Evolutionary conservation across 2,113 vertebrate species (phyloP).

Genomic region (Nestor notabilis): DNA sequence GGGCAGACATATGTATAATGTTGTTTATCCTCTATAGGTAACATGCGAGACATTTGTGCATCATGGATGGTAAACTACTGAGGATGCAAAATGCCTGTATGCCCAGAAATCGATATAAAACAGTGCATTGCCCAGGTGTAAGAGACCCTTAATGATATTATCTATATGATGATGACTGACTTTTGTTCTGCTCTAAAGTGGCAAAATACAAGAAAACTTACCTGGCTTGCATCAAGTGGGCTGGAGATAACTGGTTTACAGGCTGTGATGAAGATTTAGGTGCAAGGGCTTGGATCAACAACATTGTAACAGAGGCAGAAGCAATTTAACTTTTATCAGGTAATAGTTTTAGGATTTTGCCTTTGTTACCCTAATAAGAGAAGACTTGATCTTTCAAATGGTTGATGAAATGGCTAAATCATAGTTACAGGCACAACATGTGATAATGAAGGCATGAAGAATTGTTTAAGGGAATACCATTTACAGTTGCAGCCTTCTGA

Average conservation of each 20-base stretch:
- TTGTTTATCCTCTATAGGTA: not conserved
- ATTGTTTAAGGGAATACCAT: not conserved
- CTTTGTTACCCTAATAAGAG: not conserved
- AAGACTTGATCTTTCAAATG: not conserved
- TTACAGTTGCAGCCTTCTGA: not conserved
- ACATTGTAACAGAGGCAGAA: not conserved
- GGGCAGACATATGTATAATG: not conserved
- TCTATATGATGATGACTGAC: not conserved
- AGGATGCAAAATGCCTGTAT: not conserved
- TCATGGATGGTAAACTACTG: accelerated
- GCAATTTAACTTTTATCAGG: not conserved
- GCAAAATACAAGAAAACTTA: not conserved
- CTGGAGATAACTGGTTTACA: not conserved
- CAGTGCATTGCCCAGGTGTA: not conserved
- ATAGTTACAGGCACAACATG: not conserved
- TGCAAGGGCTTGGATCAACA: not conserved
- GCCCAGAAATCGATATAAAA: not conserved
- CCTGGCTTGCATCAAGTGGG: not conserved
- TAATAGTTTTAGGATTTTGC: not conserved
- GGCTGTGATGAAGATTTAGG: not conserved
- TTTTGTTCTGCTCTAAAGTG: not conserved
- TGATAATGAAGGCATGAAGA: not conserved
- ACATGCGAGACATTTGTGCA: not conserved
- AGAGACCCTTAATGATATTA: not conserved
- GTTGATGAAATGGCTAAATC: not conserved